Evolutionary conservation across 2,797 vertebrate genomes (phyloP).

Genomic region (Danio albolineatus): DNA sequence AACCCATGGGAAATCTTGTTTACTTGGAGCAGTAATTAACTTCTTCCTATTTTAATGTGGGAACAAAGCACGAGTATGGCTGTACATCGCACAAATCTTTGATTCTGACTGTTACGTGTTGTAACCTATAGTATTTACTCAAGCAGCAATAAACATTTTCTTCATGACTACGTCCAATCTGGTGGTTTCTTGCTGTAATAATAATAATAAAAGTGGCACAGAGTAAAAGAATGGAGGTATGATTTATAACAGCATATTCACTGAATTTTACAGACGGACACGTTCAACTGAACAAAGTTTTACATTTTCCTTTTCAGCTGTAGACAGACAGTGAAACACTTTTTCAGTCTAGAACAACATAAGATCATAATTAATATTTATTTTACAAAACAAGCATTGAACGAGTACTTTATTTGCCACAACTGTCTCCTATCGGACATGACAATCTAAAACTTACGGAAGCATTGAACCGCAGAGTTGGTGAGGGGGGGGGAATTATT

Average conservation of each 20-base stretch:
- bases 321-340: neutral
- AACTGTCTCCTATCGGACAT: neutral
- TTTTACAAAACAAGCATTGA: slow-evolving; percentile 40
- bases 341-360: neutral
- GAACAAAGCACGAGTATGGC: neutral
- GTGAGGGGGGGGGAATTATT: neutral
- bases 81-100: slow-evolving; percentile 2
- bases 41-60: neutral
- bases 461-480: slow-evolving; percentile 5
- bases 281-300: neutral
- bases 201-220: neutral
- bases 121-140: neutral
- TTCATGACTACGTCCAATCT: neutral
- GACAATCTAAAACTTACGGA: slow-evolving; percentile 32
- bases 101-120: neutral
- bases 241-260: neutral
- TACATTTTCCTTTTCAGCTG: neutral
- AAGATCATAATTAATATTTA: slow-evolving; percentile 26
- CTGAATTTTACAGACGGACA: neutral
- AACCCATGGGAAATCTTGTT: slow-evolving; percentile 7
- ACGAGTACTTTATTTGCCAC: slow-evolving; percentile 23
- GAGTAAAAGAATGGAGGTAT: neutral
- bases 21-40: neutral
- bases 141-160: slow-evolving; percentile 22
- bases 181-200: neutral